phyloP scores from a whole-genome alignment of 2,888 invertebrate genomes.

The Drosophila anomelani region DNA sequence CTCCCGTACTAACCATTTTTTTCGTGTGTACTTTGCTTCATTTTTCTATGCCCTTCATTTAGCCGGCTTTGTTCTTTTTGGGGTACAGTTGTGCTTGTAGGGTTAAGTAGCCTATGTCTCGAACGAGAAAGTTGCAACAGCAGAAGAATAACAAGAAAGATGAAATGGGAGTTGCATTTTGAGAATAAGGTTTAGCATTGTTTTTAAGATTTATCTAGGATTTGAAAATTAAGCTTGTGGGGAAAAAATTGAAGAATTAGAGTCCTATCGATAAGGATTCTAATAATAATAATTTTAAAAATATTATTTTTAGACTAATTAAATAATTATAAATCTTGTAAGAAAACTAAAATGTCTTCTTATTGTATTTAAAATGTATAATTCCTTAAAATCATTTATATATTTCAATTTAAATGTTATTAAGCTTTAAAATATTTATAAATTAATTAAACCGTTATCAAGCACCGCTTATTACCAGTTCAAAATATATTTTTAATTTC shows the following conservation, averaged over 20 bases:
- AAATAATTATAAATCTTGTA: too few relatives aligned
- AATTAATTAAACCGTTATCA: neutral
- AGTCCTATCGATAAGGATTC: neutral
- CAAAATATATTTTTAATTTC: neutral
- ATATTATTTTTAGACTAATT: neutral
- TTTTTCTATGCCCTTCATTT: constrained; percentile 77
- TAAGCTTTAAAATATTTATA: neutral
- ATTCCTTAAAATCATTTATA: too few relatives aligned
- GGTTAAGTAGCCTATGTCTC: constrained; percentile 58
- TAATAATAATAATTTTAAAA: too few relatives aligned
- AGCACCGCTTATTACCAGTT: neutral
- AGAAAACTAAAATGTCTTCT: neutral
- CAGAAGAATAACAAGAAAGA: constrained; percentile 2
- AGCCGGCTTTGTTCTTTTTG: constrained; percentile 70
- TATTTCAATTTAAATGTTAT: too few relatives aligned
- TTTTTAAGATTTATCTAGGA: neutral
- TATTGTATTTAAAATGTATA: too few relatives aligned
- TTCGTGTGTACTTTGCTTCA: constrained; percentile 48
- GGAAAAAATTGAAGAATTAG: neutral
- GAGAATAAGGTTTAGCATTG: neutral
- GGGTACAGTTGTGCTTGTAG: constrained; percentile 74
- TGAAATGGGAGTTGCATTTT: neutral
- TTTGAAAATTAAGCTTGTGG: neutral
- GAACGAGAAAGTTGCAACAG: constrained; percentile 30
- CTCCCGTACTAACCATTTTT: constrained; percentile 18